Conservation (phyloP, 2,888 invertebrate species). For the Drosophila conformis region DNA sequence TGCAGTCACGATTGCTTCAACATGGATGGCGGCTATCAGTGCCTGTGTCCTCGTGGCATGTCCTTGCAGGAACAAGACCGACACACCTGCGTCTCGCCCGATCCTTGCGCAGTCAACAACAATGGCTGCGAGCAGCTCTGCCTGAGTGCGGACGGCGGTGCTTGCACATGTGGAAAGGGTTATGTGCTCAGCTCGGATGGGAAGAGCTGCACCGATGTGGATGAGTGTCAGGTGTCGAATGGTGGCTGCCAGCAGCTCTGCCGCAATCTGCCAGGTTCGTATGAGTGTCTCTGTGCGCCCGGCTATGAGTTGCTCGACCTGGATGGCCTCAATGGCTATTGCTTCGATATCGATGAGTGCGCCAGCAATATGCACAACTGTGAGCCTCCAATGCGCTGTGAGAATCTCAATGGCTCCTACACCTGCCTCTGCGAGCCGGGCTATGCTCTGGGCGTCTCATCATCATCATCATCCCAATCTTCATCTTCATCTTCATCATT, state of each 20-base stretch:
- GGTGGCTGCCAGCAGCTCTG: slow-evolving; percentile 85
- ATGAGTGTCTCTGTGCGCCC: slow-evolving; percentile 86
- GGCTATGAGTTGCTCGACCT: slow-evolving; percentile 83
- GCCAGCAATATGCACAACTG: slow-evolving; percentile 77
- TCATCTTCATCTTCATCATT: slow-evolving; percentile 36
- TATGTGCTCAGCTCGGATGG: slow-evolving; percentile 83
- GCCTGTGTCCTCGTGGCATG: slow-evolving; percentile 85
- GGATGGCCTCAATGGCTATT: slow-evolving; percentile 68
- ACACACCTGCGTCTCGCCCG: slow-evolving; percentile 84
- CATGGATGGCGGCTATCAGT: slow-evolving; percentile 85
- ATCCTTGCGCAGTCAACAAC: slow-evolving; percentile 86
- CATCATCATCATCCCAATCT: slow-evolving; percentile 21
- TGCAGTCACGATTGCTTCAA: slow-evolving; percentile 87
- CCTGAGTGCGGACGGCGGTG: slow-evolving; percentile 69
- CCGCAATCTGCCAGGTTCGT: slow-evolving; percentile 85
- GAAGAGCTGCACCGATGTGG: slow-evolving; percentile 85
- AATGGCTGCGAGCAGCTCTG: slow-evolving; percentile 89
- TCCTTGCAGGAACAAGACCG: slow-evolving; percentile 82
- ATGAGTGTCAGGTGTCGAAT: slow-evolving; percentile 86
- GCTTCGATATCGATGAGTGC: slow-evolving; percentile 86
- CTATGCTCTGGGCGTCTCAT: slow-evolving; percentile 83
- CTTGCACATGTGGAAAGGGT: slow-evolving; percentile 85
- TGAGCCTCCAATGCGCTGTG: slow-evolving; percentile 74
- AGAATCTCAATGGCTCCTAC: slow-evolving; percentile 84
- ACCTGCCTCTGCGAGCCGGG: slow-evolving; percentile 85